phyloP scores from a whole-genome alignment of 2,888 invertebrate genomes.

The Megaustenia siamemsis region DNA sequence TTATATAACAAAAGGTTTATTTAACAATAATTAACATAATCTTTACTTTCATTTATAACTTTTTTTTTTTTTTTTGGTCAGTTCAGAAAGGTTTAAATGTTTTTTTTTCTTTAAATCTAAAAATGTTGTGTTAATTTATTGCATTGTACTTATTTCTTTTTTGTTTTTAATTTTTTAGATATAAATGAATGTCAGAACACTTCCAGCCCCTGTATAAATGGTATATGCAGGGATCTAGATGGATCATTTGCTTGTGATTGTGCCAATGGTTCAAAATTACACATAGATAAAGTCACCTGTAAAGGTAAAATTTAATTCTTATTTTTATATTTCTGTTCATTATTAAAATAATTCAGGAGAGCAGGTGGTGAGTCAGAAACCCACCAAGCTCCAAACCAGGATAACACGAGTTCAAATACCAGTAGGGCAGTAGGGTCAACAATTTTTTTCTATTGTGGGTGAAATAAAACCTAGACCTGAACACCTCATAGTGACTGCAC shows the following conservation, averaged over 20 bases:
- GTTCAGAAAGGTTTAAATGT: too few relatives aligned
- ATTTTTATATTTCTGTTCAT: background rate
- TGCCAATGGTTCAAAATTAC: conserved; percentile 63
- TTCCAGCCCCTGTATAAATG: conserved; percentile 10
- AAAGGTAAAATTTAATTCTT: conserved; percentile 83
- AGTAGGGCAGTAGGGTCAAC: too few relatives aligned
- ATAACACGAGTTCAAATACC: too few relatives aligned
- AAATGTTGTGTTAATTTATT: background rate
- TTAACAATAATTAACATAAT: background rate
- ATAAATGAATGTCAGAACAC: conserved; percentile 37
- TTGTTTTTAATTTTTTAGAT: too few relatives aligned
- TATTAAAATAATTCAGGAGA: background rate
- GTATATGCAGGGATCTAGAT: conserved; percentile 16
- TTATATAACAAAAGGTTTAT: too few relatives aligned
- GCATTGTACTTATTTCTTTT: background rate
- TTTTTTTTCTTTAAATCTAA: too few relatives aligned
- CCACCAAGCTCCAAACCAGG: too few relatives aligned
- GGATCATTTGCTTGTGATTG: conserved; percentile 63
- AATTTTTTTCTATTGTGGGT: too few relatives aligned
- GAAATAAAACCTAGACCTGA: too few relatives aligned
- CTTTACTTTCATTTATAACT: background rate
- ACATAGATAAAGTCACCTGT: conserved; percentile 87
- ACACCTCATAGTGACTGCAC: too few relatives aligned
- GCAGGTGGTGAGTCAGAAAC: too few relatives aligned
- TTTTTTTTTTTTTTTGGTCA: too few relatives aligned